Conservation (phyloP, 2,113 vertebrate species). For the Crotalus tigris region DNA sequence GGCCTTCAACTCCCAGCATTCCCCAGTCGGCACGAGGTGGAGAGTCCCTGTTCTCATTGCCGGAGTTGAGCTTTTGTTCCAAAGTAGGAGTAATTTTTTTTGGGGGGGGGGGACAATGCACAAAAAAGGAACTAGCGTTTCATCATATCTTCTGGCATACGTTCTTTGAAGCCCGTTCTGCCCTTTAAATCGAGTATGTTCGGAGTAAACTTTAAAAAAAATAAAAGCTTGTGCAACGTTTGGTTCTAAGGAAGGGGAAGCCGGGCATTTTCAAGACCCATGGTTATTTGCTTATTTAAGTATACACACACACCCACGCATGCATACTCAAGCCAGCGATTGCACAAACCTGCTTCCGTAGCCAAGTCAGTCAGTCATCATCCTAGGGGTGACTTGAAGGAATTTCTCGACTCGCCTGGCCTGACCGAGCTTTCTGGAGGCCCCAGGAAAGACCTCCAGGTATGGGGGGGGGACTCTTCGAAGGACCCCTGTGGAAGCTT, state of each 20-base stretch:
- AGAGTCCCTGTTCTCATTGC: too few relatives aligned
- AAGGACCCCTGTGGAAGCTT: conserved; percentile 26
- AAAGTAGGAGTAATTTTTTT: neutral
- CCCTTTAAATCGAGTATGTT: neutral
- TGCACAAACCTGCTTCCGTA: neutral
- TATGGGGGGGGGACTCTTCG: neutral
- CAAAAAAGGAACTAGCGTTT: neutral
- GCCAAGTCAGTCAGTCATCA: neutral
- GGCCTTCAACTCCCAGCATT: neutral
- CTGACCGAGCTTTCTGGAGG: neutral
- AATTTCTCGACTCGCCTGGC: neutral
- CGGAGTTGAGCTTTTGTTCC: neutral
- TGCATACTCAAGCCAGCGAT: neutral
- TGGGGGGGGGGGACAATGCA: neutral
- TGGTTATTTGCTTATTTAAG: neutral
- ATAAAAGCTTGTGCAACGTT: neutral
- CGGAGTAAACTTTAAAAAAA: neutral
- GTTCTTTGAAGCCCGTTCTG: neutral
- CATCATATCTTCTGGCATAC: neutral
- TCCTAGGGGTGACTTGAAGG: neutral
- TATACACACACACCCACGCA: neutral
- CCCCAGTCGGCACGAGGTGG: neutral
- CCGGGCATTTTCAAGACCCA: neutral
- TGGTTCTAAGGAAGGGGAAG: neutral
- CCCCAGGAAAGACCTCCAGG: neutral